phyloP scores from a whole-genome alignment of 2,113 vertebrate species.

The Thalassoma bifasciatum region DNA sequence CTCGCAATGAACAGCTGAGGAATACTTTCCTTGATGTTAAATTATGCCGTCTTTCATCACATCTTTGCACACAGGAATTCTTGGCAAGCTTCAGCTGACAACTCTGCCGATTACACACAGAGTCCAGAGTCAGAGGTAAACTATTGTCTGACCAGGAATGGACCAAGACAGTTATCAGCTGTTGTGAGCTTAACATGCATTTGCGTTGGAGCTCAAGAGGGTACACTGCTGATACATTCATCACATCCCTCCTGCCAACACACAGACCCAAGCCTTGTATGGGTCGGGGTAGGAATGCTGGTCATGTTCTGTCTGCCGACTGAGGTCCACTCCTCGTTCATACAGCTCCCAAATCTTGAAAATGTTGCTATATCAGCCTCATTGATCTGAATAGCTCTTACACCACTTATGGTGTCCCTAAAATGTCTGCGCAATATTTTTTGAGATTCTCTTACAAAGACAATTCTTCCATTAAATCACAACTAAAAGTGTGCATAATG shows the following conservation, averaged over 20 bases:
- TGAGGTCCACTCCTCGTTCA: constrained; percentile 22
- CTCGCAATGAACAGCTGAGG: constrained; percentile 65
- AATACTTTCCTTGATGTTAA: constrained; percentile 64
- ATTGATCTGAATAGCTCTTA: not conserved
- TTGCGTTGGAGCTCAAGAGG: constrained; percentile 45
- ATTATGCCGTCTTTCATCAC: constrained; percentile 69
- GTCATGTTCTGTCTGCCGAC: constrained; percentile 58
- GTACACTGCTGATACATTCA: constrained; percentile 47
- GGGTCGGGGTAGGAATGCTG: constrained; percentile 64
- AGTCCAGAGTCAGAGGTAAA: constrained; percentile 43
- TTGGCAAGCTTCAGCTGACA: constrained; percentile 48
- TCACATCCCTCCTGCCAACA: constrained; percentile 46
- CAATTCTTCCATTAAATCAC: too few relatives aligned
- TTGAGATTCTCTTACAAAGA: too few relatives aligned
- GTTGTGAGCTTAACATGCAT: constrained; percentile 51
- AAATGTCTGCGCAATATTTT: not conserved
- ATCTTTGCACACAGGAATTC: constrained; percentile 53
- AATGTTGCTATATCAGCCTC: not conserved
- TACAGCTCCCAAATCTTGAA: constrained; percentile 21
- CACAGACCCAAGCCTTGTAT: constrained; percentile 72
- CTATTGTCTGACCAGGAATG: constrained; percentile 25
- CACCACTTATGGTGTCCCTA: not conserved
- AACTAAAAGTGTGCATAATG: too few relatives aligned
- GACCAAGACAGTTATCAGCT: constrained; percentile 47
- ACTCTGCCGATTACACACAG: constrained; percentile 47